A percentile compares a stretch with the other conserved stretches of the same genome.
Evolutionary conservation across 2,888 invertebrate genomes (phyloP).

Genomic region (Pemphredon lugubris): DNA sequence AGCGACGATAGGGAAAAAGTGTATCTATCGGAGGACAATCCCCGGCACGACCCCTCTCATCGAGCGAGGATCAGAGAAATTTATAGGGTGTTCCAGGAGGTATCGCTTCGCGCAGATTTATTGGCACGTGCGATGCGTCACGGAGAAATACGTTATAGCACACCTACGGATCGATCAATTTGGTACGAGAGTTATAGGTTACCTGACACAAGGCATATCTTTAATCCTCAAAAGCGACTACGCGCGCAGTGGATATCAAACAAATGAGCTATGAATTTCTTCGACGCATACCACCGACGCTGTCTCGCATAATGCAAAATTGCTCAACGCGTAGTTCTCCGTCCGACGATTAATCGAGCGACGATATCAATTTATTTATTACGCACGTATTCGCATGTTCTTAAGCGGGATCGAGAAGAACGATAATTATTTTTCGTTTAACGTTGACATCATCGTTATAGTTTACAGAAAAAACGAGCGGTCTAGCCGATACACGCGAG

Average conservation of each 20-base stretch:
- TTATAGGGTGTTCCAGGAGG: slow-evolving; percentile 62
- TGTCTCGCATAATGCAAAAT: too few relatives aligned
- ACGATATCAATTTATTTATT: too few relatives aligned
- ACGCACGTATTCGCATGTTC: too few relatives aligned
- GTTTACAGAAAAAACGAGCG: too few relatives aligned
- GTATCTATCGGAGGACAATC: slow-evolving; percentile 39
- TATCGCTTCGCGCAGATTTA: slow-evolving; percentile 60
- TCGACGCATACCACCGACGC: too few relatives aligned
- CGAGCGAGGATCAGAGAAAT: slow-evolving; percentile 65
- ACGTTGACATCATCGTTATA: too few relatives aligned
- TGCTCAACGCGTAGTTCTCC: too few relatives aligned
- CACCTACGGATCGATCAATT: slow-evolving; percentile 56
- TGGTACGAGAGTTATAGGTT: slow-evolving; percentile 53
- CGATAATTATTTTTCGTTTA: too few relatives aligned
- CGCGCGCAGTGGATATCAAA: slow-evolving; percentile 21
- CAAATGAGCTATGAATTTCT: slow-evolving; percentile 36
- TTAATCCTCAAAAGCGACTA: slow-evolving; percentile 33
- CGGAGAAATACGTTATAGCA: slow-evolving; percentile 60
- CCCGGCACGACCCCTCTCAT: slow-evolving; percentile 38
- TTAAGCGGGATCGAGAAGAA: too few relatives aligned
- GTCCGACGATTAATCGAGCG: too few relatives aligned
- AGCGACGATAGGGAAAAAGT: slow-evolving; percentile 38
- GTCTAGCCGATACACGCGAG: too few relatives aligned
- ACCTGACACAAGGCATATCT: slow-evolving; percentile 50
- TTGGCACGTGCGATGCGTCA: slow-evolving; percentile 66